These are phyloP conservation scores for Andricus quercusramuli DNA, from an alignment of 2,888 invertebrate genomes.

Conservation along the genomic window DNA sequence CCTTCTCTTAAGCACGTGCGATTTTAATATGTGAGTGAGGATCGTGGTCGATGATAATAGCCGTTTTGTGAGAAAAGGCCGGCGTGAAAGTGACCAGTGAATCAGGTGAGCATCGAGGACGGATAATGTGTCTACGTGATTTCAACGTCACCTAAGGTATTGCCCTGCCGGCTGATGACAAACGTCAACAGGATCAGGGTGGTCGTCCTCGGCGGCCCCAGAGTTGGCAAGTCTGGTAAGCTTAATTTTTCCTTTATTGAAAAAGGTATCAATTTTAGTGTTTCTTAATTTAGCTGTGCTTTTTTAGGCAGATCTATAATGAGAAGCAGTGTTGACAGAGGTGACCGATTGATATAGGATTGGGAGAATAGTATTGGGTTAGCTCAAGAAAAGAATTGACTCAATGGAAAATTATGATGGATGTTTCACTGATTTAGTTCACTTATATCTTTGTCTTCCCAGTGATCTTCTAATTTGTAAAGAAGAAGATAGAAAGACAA, in stretches of 20 bases:
- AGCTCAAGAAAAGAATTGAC: too few species aligned
- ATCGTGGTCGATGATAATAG: constrained; percentile 38
- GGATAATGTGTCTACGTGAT: constrained; percentile 45
- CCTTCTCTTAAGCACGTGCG: constrained; percentile 41
- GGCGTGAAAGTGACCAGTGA: constrained; percentile 40
- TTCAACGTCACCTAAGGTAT: constrained; percentile 65
- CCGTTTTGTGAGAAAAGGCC: constrained; percentile 34
- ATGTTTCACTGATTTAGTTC: too few species aligned
- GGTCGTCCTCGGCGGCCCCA: constrained; percentile 88
- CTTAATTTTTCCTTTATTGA: constrained; percentile 50
- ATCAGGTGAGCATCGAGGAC: constrained; percentile 20
- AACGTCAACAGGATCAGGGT: constrained; percentile 89
- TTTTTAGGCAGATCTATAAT: too few species aligned
- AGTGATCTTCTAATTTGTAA: too few species aligned
- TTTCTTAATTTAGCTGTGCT: too few species aligned
- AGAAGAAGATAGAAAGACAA: too few species aligned
- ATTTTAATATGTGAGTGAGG: constrained; percentile 41
- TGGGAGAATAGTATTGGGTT: too few species aligned
- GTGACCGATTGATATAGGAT: too few species aligned
- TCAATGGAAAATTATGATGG: too few species aligned
- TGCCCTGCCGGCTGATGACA: constrained; percentile 81
- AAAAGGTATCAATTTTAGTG: too few species aligned
- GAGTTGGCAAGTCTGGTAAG: constrained; percentile 90
- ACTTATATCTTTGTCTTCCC: too few species aligned
- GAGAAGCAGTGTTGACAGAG: too few species aligned